Evolutionary conservation across 2,888 invertebrate genomes (phyloP), one percentile per base, ranked within the genome.

Genomic region (Chrysomela aeneicollis): DNA sequence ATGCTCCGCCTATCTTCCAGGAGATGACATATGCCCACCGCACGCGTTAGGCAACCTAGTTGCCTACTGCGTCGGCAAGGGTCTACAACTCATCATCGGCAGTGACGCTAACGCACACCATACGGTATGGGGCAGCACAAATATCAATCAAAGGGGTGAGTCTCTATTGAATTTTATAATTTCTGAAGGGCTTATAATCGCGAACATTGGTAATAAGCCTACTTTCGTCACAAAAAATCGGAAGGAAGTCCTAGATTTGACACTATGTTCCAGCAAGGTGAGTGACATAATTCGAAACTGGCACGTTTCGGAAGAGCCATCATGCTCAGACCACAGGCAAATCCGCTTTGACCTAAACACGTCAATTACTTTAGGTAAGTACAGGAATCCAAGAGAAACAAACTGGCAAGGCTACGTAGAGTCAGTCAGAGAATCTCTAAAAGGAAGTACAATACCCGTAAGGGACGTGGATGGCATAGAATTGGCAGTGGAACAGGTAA

Each of bases 91-190:
- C n/a, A n/a, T n/a, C n/a, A n/a, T n/a, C n/a, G n/a, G n/a, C n/a
- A n/a, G n/a, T 17, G 61, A 68, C 15, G 53, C 61, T 10, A 64
- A 61, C 37, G 58, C 64, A 10, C 66, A 68, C 58, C 61, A 68
- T 30, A 53, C 50, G 8, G 32, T 49, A 15, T 66, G 66, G 64
- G 58, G 60, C 0, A 60, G 62, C 50, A 64, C 21, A 1, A 22
- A 61, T 32, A 62, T 47, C 26, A 67, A 63, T 19, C 22, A 8
- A 10, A 61, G 66, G 50, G 60, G 61, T 47, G 49, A 30, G 46
- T 46, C 22, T 4, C 15, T 30, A 50, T 35, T 21, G 32, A 12
- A 50, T 15, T 51, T 15, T 18, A 51, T 59, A 0, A 18, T 46
- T 19, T 2, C n/a, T n/a, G 5, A 4, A 59, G 21, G 19, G 26